Evolutionary conservation across 1,140 invertebrate species (phyloP).

Genomic region (Sycophaga agraensis): DNA sequence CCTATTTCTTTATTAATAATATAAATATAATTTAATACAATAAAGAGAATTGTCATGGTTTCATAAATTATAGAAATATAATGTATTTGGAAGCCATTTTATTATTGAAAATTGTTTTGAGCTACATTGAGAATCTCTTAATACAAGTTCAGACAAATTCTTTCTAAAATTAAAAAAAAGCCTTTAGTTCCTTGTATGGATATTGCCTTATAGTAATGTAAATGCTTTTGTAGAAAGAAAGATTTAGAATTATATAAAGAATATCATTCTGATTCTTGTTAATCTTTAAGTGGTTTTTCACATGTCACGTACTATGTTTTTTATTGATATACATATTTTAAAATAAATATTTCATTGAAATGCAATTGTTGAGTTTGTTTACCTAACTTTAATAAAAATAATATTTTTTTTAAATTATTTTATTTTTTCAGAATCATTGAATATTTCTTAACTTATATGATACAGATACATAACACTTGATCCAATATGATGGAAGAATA

Average conservation of each 20-base stretch:
- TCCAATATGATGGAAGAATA: no score
- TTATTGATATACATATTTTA: slow-evolving; percentile 55
- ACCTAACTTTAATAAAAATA: background rate
- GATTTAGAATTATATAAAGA: slow-evolving; percentile 24
- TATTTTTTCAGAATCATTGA: no score
- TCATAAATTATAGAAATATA: slow-evolving; percentile 25
- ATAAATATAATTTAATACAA: slow-evolving; percentile 12
- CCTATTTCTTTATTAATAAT: background rate
- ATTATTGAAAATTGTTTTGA: slow-evolving; percentile 8
- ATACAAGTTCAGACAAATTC: slow-evolving; percentile 19
- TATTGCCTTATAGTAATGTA: slow-evolving; percentile 36
- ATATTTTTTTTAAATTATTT: background rate
- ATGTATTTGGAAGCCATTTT: slow-evolving; percentile 10
- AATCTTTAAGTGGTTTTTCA: slow-evolving; percentile 40
- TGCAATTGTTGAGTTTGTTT: background rate
- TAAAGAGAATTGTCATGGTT: slow-evolving; percentile 8
- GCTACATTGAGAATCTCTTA: slow-evolving; percentile 10
- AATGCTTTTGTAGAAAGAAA: slow-evolving; percentile 29
- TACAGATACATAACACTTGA: no score
- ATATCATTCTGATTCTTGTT: slow-evolving; percentile 27
- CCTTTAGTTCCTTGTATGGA: slow-evolving; percentile 35
- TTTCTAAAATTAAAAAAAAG: slow-evolving; percentile 1
- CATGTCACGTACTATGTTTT: slow-evolving; percentile 54
- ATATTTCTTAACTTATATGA: no score
- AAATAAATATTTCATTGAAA: slow-evolving; percentile 49